Percentiles rank a stretch among this genome's conserved stretches.
phyloP scores from a whole-genome alignment of 2,888 invertebrate genomes.

The Lamproptera curius region DNA sequence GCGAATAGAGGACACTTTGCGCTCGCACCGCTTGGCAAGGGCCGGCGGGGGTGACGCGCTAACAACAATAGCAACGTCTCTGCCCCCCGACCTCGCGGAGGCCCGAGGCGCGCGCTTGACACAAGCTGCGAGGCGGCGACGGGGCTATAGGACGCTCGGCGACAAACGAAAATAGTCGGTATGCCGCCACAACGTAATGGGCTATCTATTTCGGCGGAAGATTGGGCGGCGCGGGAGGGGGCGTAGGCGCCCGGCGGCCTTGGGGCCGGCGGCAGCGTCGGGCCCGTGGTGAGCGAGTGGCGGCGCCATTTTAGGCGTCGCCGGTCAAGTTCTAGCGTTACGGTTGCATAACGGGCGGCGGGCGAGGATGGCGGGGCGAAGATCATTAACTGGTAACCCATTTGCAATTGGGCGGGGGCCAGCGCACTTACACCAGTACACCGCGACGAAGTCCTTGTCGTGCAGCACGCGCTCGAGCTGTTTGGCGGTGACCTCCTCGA shows the following conservation, averaged over 20 bases:
- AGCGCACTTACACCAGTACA: conserved; percentile 95
- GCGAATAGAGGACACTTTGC: background rate
- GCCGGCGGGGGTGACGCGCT: background rate
- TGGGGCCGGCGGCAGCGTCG: conserved; percentile 57
- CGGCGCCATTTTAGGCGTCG: conserved; percentile 74
- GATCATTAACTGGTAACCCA: conserved; percentile 70
- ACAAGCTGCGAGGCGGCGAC: conserved; percentile 22
- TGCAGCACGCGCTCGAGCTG: conserved; percentile 93
- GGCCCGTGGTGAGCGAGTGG: conserved; percentile 68
- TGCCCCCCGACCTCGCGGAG: background rate
- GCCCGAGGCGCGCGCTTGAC: background rate
- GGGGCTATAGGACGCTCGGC: conserved; percentile 42
- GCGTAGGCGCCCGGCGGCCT: conserved; percentile 75
- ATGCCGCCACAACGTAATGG: conserved; percentile 63
- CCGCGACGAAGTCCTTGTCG: conserved; percentile 96
- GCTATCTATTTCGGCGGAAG: conserved; percentile 65
- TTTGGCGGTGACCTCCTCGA: conserved; percentile 95
- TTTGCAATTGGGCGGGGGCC: conserved; percentile 57
- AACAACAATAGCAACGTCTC: background rate
- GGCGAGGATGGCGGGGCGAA: conserved; percentile 53
- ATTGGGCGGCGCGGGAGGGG: conserved; percentile 52
- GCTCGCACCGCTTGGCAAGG: background rate
- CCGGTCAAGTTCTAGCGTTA: conserved; percentile 71
- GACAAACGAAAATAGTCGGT: conserved; percentile 66
- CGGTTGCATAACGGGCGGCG: conserved; percentile 66